Evolutionary conservation across 2,113 vertebrate species (phyloP).

Genomic region (Noturus placidus): DNA sequence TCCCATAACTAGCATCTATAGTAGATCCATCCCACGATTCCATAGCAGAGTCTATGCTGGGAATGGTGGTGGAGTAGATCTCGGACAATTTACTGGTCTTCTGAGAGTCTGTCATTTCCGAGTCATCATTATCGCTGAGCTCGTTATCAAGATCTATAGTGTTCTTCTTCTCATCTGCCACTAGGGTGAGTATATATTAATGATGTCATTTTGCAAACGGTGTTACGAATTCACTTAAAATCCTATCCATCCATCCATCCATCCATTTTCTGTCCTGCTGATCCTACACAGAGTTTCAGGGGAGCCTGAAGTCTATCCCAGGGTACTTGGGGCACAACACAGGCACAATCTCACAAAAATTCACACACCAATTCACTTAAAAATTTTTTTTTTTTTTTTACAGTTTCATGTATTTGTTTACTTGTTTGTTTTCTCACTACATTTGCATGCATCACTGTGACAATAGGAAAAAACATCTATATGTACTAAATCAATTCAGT

Average conservation of each 20-base stretch:
- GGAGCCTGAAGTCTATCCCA: too few species aligned
- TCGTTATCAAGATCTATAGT: constrained; percentile 73
- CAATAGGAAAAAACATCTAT: background rate
- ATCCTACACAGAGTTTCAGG: too few species aligned
- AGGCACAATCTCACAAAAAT: too few species aligned
- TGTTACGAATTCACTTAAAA: background rate
- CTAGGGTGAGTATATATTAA: constrained; percentile 59
- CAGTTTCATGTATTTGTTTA: background rate
- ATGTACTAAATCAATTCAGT: background rate
- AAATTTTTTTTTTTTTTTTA: background rate
- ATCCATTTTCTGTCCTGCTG: too few species aligned
- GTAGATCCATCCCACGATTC: constrained; percentile 94
- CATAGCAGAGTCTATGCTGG: constrained; percentile 91
- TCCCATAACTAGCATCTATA: constrained; percentile 85
- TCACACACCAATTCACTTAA: too few species aligned
- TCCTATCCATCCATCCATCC: too few species aligned
- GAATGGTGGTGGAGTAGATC: constrained; percentile 84
- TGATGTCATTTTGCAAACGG: background rate
- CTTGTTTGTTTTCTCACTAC: background rate
- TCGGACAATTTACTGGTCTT: constrained; percentile 83
- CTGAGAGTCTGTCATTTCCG: constrained; percentile 80
- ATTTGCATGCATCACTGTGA: background rate
- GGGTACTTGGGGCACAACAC: too few species aligned
- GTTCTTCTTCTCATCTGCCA: constrained; percentile 74
- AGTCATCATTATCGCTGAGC: constrained; percentile 85